Conservation (phyloP, 1,140 invertebrate genomes). For the honey bee (Apis mellifera) region DNA sequence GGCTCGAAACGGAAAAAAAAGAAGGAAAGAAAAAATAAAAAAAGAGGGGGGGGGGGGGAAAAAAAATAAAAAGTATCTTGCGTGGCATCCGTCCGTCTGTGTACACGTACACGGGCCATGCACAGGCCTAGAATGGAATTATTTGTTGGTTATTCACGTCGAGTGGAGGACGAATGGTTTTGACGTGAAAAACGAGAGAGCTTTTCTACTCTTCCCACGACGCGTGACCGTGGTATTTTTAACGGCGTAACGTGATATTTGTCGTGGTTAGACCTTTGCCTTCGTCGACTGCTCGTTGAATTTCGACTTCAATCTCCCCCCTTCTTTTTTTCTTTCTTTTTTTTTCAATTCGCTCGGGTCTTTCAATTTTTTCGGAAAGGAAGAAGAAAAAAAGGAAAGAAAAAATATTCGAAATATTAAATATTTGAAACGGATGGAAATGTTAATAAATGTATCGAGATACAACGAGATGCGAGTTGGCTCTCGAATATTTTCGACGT, state of each 20-base stretch:
- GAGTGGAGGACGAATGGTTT: slow-evolving; percentile 53
- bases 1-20: slow-evolving; percentile 5
- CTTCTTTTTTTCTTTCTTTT: no score
- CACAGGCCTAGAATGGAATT: slow-evolving; percentile 52
- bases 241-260: slow-evolving; percentile 43
- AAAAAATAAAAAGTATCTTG: slow-evolving; percentile 35
- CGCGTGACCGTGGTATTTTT: slow-evolving; percentile 48
- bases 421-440: no score
- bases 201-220: slow-evolving; percentile 42
- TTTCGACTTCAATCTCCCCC: no score
- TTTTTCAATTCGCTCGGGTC: no score
- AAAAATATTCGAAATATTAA: no score
- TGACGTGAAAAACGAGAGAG: slow-evolving; percentile 57
- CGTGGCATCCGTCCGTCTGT: slow-evolving; percentile 15
- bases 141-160: slow-evolving; percentile 56
- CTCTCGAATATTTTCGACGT: background rate
- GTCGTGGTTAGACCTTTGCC: slow-evolving; percentile 23
- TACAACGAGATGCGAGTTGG: background rate
- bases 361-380: no score
- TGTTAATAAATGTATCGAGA: no score
- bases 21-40: background rate
- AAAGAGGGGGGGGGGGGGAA: background rate
- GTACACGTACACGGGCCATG: background rate
- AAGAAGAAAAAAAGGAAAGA: no score
- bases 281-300: background rate